Base-by-base conservation (phyloP, 2,113 vertebrate species). In the Lontra canadensis region DNA sequence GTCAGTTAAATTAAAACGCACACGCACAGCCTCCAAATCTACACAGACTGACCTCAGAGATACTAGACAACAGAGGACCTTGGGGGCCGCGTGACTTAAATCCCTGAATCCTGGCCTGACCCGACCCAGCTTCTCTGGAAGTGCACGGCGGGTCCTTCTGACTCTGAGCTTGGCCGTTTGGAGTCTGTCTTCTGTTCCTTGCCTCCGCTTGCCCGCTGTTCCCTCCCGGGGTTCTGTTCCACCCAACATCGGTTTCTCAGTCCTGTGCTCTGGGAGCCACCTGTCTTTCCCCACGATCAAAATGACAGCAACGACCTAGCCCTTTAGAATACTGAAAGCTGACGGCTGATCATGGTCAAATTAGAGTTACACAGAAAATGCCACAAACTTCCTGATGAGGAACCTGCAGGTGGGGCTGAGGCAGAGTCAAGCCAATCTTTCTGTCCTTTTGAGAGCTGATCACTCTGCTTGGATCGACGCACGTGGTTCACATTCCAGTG, bases 41-140 rank as follows among this genome's bases (percentile, higher is more conserved):
- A 21, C 3, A 83, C 31, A 89, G 11, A 69, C 61, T 1, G 8
- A 76, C 63, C 93, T 92, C 49, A 39, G 26, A 86, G 89, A 39
- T n/a, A 83, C 87, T 23, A 83, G 82, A 94, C 92, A 90, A n/a
- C 63, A 91, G 85, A 96, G 21, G 1, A 31, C 55, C 55, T 79
- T 3, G 1, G 61, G 21, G 59, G 36, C 76, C 57, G 47, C 44
- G 5, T 6, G 55, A 34, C 31, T 82, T 26, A 94, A 86, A 36
- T 18, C 36, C 7, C 74, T 78, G n/a, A 15, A 13, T 76, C 74
- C 52, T 21, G 25, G 79, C 65, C 57, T 52, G 74, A 25, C 12
- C 29, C 8, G 42, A 79, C 39, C 63, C 25, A 36, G 39, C 18
- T 23, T 31, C 3, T 0, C 1, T 74, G 59, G 49, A 52, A 94